These are phyloP conservation scores for Strigamia transsilvanica DNA, from an alignment of 2,888 invertebrate genomes.

Conservation along the genomic window DNA sequence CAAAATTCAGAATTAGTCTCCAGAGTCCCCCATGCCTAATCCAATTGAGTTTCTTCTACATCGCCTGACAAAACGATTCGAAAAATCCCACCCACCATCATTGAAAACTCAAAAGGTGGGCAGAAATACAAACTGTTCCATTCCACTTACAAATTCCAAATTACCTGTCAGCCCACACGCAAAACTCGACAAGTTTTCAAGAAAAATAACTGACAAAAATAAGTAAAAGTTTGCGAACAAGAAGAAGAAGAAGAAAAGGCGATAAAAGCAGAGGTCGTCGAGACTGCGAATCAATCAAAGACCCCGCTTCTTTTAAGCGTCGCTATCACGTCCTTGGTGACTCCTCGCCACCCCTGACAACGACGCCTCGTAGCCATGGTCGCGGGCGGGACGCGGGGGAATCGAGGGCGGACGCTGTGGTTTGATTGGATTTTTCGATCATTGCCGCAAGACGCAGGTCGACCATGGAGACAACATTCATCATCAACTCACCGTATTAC, in stretches of 20 bases:
- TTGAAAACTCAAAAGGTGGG: background rate
- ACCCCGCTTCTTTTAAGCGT: constrained; percentile 9
- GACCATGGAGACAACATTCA: constrained; percentile 18
- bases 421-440: constrained; percentile 23
- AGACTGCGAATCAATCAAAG: constrained; percentile 11
- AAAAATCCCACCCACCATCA: background rate
- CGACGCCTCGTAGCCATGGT: constrained; percentile 11
- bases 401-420: background rate
- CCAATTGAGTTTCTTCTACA: background rate
- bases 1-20: constrained; percentile 31
- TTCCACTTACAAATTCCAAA: background rate
- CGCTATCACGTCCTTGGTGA: constrained; percentile 3
- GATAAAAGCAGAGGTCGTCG: constrained; percentile 17
- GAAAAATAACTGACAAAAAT: background rate
- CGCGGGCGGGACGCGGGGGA: constrained; percentile 7
- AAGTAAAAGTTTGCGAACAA: background rate
- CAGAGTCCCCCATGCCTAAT: background rate
- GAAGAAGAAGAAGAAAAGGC: background rate
- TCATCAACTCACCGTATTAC: constrained; percentile 74
- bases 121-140: too few relatives aligned
- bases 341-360: background rate
- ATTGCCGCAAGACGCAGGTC: constrained; percentile 9
- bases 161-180: background rate
- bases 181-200: background rate
- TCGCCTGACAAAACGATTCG: background rate